A percentile compares a stretch with the other conserved stretches of the same genome.
These are phyloP conservation scores for Bombus affinis DNA, from an alignment of 1,140 invertebrate species.

Conservation along the genomic window DNA sequence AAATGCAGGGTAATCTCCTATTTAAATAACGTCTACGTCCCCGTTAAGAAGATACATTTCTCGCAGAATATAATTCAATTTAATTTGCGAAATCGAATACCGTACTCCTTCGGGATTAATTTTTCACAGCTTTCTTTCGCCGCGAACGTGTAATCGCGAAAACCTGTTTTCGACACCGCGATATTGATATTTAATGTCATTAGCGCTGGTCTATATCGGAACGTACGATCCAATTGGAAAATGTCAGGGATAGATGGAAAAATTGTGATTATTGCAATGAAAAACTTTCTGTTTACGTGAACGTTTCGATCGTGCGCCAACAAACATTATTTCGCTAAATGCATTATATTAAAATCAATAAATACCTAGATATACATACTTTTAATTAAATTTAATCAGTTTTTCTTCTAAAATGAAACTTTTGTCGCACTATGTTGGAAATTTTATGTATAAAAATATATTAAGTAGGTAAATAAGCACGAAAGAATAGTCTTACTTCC, in stretches of 20 bases:
- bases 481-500: no score
- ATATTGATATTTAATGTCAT: slow-evolving; percentile 21
- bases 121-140: not conserved
- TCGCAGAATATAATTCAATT: slow-evolving; percentile 8
- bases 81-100: slow-evolving; percentile 5
- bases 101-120: not conserved
- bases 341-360: no score
- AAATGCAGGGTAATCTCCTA: slow-evolving; percentile 26
- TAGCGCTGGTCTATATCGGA: no score
- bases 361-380: no score
- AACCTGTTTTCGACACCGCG: not conserved
- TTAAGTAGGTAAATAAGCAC: no score
- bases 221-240: not conserved
- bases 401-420: no score
- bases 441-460: no score
- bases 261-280: not conserved
- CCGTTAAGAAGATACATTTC: slow-evolving; percentile 8
- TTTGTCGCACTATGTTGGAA: no score
- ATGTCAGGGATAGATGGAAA: not conserved
- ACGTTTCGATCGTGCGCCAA: no score
- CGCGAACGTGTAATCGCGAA: not conserved
- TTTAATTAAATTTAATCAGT: no score
- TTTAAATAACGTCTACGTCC: slow-evolving; percentile 31
- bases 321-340: no score
- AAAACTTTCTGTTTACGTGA: no score